Conservation (phyloP, 2,113 vertebrate species). For the Pseudorhombus dupliciocellatus region DNA sequence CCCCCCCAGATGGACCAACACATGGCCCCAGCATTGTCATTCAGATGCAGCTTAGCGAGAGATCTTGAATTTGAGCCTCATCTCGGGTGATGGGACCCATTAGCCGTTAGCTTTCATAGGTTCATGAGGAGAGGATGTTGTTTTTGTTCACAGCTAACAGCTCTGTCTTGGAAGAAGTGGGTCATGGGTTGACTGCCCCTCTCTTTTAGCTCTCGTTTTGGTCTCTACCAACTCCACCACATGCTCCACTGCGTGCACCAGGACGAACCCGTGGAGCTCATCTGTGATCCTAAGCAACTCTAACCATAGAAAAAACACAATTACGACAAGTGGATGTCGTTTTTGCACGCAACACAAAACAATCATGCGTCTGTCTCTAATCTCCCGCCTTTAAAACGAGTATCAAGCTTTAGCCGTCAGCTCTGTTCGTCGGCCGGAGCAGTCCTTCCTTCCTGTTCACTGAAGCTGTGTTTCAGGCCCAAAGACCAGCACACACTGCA, state of each 20-base stretch:
- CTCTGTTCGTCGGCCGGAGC: slow-evolving; percentile 19
- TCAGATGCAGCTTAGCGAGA: slow-evolving; percentile 62
- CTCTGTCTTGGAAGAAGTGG: not conserved
- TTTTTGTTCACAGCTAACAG: no score
- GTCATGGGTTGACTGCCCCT: not conserved
- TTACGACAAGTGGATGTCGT: not conserved
- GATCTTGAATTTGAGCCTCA: no score
- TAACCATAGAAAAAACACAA: not conserved
- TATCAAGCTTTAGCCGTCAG: slow-evolving; percentile 5
- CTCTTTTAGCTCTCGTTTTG: no score
- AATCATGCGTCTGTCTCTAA: not conserved
- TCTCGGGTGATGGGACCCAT: no score
- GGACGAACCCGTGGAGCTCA: not conserved
- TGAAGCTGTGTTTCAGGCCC: slow-evolving; percentile 7
- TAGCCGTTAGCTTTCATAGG: no score
- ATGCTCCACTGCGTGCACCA: no score
- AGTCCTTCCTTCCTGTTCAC: slow-evolving; percentile 1
- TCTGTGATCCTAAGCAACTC: not conserved
- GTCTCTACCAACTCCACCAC: no score
- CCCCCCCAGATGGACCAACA: slow-evolving; percentile 71
- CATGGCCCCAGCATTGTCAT: slow-evolving; percentile 72
- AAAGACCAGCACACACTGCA: slow-evolving; percentile 18
- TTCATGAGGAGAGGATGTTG: no score
- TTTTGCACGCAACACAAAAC: not conserved
- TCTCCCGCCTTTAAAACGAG: not conserved